Base-by-base conservation (phyloP, 2,888 invertebrate species). In the Chloroclystis v-ata region DNA sequence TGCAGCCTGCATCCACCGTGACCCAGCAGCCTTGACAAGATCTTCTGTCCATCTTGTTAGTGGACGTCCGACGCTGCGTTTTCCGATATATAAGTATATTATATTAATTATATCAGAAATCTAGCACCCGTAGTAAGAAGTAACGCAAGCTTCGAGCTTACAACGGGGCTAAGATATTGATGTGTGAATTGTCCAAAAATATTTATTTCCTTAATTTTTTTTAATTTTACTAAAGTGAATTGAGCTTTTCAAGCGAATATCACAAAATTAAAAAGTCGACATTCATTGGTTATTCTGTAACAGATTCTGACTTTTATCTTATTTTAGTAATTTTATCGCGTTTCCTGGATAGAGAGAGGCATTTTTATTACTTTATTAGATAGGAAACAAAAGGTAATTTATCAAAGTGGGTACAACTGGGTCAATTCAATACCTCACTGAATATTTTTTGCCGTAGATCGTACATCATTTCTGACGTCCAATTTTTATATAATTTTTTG, bases 401-500 rank as follows among this genome's bases (percentile, higher is more conserved):
- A 75, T 76, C 75, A 77, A 67, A 61, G 65, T 56, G 71, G 69
- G 65, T 57, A 60, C 63, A 76, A 74, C 64, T 74, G 62, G 75
- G 75, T 74, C 74, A 73, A 67, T 63, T 16, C 32, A 54, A 67
- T 63, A 54, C 47, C 48, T 60, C 57, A 57, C 60, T 60, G 65
- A 62, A 67, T 65, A 65, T 70, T 76, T 72, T 75, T 72, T 72
- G 60, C 60, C 57, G 57, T 58, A 51, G 59, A 65, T 70, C 81
- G 81, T 83, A 80, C 71, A 83, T 83, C 82, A 83, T 74, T 78
- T 63, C 60, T 78, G 82, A 82, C 82, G 73, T 72, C 63, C 72
- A 76, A 76, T 81, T 78, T 80, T 75, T 16, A 66, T 65, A 60
- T 63, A 64, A 67, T 63, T 74, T 71, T 74, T 73, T 70, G 69